Evolutionary conservation across 1,140 invertebrate species (phyloP).

Genomic region (Cyrtorhinus lividipennis): DNA sequence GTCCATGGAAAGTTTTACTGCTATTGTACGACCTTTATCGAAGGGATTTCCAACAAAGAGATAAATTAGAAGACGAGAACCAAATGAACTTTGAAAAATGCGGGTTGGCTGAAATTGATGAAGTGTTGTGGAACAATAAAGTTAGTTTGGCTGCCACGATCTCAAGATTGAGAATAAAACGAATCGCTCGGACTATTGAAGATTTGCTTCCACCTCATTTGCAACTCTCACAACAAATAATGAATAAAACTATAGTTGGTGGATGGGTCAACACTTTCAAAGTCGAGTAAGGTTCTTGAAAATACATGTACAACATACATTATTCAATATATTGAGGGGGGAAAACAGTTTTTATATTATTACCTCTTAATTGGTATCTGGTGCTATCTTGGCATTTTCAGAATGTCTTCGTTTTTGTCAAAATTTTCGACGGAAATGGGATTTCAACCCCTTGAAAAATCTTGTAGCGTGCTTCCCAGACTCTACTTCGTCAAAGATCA

Average conservation of each 20-base stretch:
- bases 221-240: conserved; percentile 44
- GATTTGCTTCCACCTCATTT: conserved; percentile 51
- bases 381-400: too few species aligned
- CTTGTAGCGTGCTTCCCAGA: not conserved
- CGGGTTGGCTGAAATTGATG: conserved; percentile 38
- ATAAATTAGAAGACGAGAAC: conserved; percentile 25
- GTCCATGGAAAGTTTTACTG: conserved; percentile 34
- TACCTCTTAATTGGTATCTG: too few species aligned
- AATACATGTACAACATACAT: too few species aligned
- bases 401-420: not conserved
- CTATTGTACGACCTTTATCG: conserved; percentile 46
- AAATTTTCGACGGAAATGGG: not conserved
- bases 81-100: conserved; percentile 28
- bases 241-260: conserved; percentile 41
- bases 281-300: conserved; percentile 45
- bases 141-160: conserved; percentile 53
- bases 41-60: conserved; percentile 35
- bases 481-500: conserved; percentile 14
- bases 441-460: not conserved
- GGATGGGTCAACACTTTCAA: conserved; percentile 63
- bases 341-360: too few species aligned
- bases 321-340: too few species aligned
- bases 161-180: conserved; percentile 47
- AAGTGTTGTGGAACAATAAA: conserved; percentile 42
- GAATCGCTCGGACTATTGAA: conserved; percentile 46